Base-by-base conservation (phyloP, 2,888 invertebrate genomes). In the Troglohyphantes excavatus region DNA sequence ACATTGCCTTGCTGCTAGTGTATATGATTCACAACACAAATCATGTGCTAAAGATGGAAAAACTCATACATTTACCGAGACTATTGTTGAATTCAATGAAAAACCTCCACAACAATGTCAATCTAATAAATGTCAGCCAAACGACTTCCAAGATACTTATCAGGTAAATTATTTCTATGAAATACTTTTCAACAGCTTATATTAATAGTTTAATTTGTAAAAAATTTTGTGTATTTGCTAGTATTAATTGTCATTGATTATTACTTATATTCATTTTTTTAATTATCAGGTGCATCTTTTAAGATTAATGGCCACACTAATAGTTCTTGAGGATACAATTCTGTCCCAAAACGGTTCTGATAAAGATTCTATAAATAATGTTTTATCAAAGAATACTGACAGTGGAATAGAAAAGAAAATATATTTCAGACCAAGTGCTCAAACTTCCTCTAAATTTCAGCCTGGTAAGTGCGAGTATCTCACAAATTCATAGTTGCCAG, bases 1-100 rank as follows among this genome's bases (percentile, higher is more conserved):
- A 73, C 97, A 97, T 93, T 96, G 96, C 93, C 94, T 97, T 23
- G 95, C 97, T 75, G 96, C 97, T 2, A 96, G 96, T 21, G 96
- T 97, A 1, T 94, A 96, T 92, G 91, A 91, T 82, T 92, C 91
- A 19, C 91, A 91, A 67, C 73, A 63, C 29, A 91, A 86, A 76
- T 29, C 43, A 29, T 63, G 5, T 1, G 53, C 61, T 61, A 65
- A 59, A 29, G 75, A 81, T 61, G 91, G 90, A 83, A 83, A 90
- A 39, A 89, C 72, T 19, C 76, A 94, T 91, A 95, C 96, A 7
- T 95, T 96, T 92, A 96, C 96, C 0, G 96, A 96, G 93, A 96
- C 96, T 92, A 96, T 96, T 76, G 94, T 97, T 26, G 93, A 95
- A 26, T 96, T 96, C 92, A 97, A 97, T 92, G 96, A 96, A 89